Percentiles rank a stretch among this genome's conserved stretches.
phyloP scores from a whole-genome alignment of 2,113 vertebrate species.

The Anoplopoma fimbria region DNA sequence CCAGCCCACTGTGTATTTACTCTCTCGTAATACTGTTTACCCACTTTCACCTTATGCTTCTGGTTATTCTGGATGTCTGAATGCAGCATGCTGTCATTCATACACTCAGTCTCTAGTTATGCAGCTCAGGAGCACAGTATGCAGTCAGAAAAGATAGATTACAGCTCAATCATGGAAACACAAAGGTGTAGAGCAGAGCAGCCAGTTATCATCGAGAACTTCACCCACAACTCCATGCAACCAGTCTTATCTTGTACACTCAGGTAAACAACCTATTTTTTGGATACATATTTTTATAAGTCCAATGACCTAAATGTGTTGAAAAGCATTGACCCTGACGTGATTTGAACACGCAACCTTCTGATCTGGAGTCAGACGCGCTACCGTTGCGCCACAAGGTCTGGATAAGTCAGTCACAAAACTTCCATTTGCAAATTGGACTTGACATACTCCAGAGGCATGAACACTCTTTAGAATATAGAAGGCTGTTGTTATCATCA shows the following conservation, averaged over 20 bases:
- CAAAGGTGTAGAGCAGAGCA: background rate
- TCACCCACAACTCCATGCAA: background rate
- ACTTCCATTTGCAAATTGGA: accelerated
- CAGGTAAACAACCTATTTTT: background rate
- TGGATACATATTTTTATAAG: background rate
- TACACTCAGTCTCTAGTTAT: background rate
- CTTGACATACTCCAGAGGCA: background rate
- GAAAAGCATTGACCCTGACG: slow-evolving; percentile 3
- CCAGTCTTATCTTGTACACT: no score
- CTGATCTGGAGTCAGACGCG: slow-evolving; percentile 66
- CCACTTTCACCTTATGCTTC: no score
- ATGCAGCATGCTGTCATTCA: background rate
- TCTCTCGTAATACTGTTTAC: no score
- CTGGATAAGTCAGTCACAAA: accelerated
- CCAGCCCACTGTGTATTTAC: no score
- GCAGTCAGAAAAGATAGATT: background rate
- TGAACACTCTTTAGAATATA: background rate
- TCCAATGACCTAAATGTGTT: background rate
- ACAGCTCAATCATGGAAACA: no score
- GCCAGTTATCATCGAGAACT: background rate
- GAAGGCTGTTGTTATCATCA: background rate
- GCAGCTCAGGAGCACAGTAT: background rate
- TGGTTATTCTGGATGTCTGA: background rate
- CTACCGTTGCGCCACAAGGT: slow-evolving; percentile 59
- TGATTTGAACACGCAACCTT: slow-evolving; percentile 63